phyloP scores from a whole-genome alignment of 2,113 vertebrate species.

The Tachuris rubrigastra region DNA sequence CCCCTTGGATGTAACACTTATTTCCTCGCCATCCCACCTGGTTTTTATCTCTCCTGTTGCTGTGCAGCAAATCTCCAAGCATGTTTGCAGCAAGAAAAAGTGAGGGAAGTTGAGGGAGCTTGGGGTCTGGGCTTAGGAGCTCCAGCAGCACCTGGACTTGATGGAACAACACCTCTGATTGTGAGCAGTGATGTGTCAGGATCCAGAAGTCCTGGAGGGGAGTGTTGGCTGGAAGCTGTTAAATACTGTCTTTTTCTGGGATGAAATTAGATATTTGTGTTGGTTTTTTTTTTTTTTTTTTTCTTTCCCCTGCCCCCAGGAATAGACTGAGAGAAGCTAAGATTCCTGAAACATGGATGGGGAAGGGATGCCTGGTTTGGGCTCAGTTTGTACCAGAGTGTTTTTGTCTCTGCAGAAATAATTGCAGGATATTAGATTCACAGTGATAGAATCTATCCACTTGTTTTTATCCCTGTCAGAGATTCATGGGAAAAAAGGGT shows the following conservation, averaged over 20 bases:
- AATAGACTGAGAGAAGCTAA: neutral
- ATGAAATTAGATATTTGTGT: neutral
- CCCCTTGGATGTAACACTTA: neutral
- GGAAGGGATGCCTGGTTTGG: neutral
- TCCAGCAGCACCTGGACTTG: accelerated
- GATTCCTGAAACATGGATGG: neutral
- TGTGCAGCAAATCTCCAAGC: neutral
- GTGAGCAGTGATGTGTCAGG: neutral
- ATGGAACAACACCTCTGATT: accelerated
- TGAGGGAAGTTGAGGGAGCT: neutral
- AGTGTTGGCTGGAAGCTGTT: neutral
- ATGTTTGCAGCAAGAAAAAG: accelerated
- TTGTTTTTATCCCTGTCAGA: neutral
- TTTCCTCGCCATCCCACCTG: accelerated
- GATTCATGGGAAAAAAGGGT: neutral
- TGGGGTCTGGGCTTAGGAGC: neutral
- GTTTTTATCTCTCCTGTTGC: neutral
- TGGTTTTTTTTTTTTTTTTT: neutral
- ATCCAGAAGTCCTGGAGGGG: neutral
- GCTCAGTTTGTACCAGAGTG: neutral
- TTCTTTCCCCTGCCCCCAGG: too few relatives aligned
- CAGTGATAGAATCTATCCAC: neutral
- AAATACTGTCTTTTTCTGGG: neutral
- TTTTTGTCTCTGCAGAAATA: neutral
- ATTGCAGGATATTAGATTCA: neutral